phyloP scores from a whole-genome alignment of 2,888 invertebrate species.

The Tetranychus piercei region DNA sequence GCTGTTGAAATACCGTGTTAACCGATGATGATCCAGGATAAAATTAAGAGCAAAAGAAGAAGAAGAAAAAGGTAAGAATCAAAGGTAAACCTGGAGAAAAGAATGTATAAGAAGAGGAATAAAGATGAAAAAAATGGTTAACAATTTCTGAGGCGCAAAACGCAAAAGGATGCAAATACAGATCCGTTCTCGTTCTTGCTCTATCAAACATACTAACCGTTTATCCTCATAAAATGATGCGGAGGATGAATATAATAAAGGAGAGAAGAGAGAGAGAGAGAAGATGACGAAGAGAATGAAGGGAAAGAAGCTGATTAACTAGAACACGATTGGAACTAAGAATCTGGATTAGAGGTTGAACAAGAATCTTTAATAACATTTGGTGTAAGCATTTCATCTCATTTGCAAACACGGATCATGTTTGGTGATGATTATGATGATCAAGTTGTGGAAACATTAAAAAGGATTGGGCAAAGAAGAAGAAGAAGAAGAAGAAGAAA shows the following conservation, averaged over 20 bases:
- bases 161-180: background rate
- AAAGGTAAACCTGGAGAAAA: background rate
- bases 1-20: background rate
- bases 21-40: background rate
- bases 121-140: background rate
- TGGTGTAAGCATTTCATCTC: background rate
- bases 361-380: background rate
- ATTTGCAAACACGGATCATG: background rate
- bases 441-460: background rate
- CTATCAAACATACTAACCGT: background rate
- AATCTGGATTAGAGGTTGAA: background rate
- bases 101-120: background rate
- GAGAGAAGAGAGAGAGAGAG: background rate
- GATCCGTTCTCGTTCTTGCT: background rate
- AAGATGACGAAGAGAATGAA: background rate
- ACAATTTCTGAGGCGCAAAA: background rate
- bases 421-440: background rate
- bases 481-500: too few relatives aligned
- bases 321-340: background rate
- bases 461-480: too few relatives aligned
- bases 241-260: slow-evolving; percentile 8
- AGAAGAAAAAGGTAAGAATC: background rate
- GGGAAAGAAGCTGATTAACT: background rate
- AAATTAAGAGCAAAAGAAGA: background rate
- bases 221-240: background rate